A percentile compares a stretch with the other conserved stretches of the same genome.
Conservation (phyloP, 2,888 invertebrate species). For the Myopa testacea region DNA sequence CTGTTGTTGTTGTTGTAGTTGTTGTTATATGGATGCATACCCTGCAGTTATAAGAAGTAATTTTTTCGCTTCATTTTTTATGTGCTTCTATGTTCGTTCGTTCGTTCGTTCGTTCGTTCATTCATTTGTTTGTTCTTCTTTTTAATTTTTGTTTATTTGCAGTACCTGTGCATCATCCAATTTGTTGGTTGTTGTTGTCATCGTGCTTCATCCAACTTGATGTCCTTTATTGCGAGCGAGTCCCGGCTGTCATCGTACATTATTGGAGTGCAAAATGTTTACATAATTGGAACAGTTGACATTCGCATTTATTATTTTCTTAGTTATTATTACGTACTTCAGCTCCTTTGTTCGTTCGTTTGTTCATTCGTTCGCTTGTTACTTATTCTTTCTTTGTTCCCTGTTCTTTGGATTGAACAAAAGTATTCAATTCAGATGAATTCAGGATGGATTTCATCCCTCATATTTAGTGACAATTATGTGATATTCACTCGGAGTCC, state of each 20-base stretch:
- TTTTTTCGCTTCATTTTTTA: constrained; percentile 33
- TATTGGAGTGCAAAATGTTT: constrained; percentile 64
- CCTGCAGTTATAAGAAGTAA: constrained; percentile 43
- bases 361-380: constrained; percentile 24
- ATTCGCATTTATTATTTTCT: constrained; percentile 54
- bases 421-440: constrained; percentile 7
- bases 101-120: constrained; percentile 34
- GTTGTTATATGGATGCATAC: constrained; percentile 37
- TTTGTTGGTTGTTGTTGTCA: constrained; percentile 49
- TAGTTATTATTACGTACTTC: constrained; percentile 6
- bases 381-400: constrained; percentile 35
- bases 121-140: constrained; percentile 48
- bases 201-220: constrained; percentile 8
- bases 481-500: too few relatives aligned
- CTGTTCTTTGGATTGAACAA: constrained; percentile 24
- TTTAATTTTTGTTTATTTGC: constrained; percentile 64
- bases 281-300: constrained; percentile 64
- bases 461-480: too few relatives aligned
- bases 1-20: constrained; percentile 21
- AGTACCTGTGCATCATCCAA: constrained; percentile 59
- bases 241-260: constrained; percentile 57
- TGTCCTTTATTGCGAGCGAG: constrained; percentile 28
- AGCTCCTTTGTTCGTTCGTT: background rate
- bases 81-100: constrained; percentile 27
- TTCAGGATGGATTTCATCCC: background rate